phyloP scores from a whole-genome alignment of 2,888 invertebrate genomes.

The Catocala nupta region DNA sequence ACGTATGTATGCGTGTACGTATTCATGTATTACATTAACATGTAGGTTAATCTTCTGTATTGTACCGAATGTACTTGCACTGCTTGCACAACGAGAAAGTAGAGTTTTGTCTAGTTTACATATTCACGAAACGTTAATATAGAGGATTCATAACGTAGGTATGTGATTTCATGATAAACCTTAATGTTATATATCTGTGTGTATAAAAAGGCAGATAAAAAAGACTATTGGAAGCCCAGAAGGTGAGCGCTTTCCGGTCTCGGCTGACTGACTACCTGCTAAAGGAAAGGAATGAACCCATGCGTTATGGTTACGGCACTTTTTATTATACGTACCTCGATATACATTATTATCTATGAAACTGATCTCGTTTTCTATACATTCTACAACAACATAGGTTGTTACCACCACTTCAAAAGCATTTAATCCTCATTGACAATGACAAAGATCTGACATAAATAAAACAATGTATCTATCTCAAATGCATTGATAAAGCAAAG shows the following conservation, averaged over 20 bases:
- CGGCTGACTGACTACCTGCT: slow-evolving; percentile 78
- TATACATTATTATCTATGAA: slow-evolving; percentile 31
- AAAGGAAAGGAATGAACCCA: slow-evolving; percentile 64
- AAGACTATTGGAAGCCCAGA: slow-evolving; percentile 66
- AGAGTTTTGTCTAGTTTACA: neutral
- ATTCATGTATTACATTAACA: slow-evolving; percentile 25
- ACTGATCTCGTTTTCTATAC: slow-evolving; percentile 33
- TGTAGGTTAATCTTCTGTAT: slow-evolving; percentile 32
- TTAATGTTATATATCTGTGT: slow-evolving; percentile 54
- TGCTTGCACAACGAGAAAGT: slow-evolving; percentile 24
- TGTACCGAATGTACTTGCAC: slow-evolving; percentile 18
- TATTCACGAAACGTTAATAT: too few species aligned
- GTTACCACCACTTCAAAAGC: too few species aligned
- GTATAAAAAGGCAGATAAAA: slow-evolving; percentile 62
- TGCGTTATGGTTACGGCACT: slow-evolving; percentile 43
- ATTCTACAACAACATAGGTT: slow-evolving; percentile 27
- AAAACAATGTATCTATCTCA: slow-evolving; percentile 6
- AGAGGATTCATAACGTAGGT: neutral
- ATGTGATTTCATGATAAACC: slow-evolving; percentile 46
- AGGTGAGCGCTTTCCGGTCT: slow-evolving; percentile 75
- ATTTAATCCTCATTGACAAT: slow-evolving; percentile 3
- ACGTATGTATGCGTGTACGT: slow-evolving; percentile 15
- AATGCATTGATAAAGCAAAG: slow-evolving; percentile 12
- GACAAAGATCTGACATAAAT: slow-evolving; percentile 17
- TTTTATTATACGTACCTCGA: slow-evolving; percentile 26